phyloP scores from a whole-genome alignment of 2,113 vertebrate species.

The Tragelaphus buxtoni region DNA sequence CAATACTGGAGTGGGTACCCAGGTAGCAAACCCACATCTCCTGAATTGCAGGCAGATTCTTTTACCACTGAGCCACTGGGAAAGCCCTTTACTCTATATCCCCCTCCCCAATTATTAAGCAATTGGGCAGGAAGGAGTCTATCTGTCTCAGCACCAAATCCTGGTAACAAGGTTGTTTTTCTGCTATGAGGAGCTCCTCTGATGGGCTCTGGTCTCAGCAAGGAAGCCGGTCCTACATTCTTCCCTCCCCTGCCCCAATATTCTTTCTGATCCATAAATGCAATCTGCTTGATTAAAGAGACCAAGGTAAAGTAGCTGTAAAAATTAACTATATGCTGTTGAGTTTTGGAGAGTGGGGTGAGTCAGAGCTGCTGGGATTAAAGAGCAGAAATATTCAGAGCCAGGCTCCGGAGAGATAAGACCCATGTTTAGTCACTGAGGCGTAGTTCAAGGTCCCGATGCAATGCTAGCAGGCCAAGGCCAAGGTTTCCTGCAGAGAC shows the following conservation, averaged over 20 bases:
- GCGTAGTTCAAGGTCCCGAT: background rate
- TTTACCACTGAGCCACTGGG: background rate
- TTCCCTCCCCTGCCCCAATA: background rate
- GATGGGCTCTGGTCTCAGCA: background rate
- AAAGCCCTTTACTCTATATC: background rate
- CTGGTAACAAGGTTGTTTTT: background rate
- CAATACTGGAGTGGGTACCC: background rate
- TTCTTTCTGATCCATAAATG: background rate
- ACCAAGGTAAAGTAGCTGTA: background rate
- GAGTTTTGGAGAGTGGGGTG: fast-evolving
- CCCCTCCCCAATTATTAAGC: background rate
- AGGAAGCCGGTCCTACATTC: background rate
- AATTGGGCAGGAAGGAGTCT: background rate
- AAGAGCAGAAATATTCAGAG: background rate
- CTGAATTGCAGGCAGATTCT: background rate
- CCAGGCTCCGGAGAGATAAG: background rate
- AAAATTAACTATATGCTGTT: background rate
- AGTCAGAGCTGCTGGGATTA: background rate
- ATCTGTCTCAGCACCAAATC: background rate
- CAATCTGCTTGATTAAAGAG: background rate
- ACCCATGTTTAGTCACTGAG: background rate
- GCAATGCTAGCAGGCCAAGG: background rate
- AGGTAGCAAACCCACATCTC: background rate
- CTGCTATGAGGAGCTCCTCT: too few species aligned
- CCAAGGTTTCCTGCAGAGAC: background rate